Evolutionary conservation across 1,140 invertebrate species (phyloP).

Genomic region (Holotrichia oblita): DNA sequence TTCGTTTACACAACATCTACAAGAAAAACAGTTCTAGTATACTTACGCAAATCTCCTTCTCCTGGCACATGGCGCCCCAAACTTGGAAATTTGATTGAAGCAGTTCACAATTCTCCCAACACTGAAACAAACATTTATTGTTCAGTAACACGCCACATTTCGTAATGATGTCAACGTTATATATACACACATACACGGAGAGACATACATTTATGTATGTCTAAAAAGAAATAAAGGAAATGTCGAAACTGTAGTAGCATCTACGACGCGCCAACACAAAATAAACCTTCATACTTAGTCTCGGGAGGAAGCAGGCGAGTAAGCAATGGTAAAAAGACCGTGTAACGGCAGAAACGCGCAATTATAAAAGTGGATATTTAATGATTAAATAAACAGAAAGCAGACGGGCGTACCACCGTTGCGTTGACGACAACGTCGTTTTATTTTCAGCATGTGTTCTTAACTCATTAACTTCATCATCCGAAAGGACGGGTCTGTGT

Average conservation of each 20-base stretch:
- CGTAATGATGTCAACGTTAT: neutral
- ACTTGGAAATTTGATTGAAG: conserved; percentile 79
- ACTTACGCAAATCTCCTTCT: conserved; percentile 77
- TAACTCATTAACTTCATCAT: conserved; percentile 40
- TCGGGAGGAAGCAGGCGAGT: too few species aligned
- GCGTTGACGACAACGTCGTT: conserved; percentile 39
- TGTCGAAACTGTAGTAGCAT: conserved; percentile 8
- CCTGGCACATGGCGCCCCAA: conserved; percentile 74
- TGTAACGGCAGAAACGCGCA: conserved; percentile 36
- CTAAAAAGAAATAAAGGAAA: neutral
- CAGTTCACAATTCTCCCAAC: conserved; percentile 81
- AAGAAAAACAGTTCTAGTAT: conserved; percentile 46
- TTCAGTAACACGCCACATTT: conserved; percentile 13
- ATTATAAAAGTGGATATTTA: conserved; percentile 46
- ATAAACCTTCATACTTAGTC: neutral
- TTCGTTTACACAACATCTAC: neutral
- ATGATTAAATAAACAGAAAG: conserved; percentile 51
- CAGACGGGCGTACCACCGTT: conserved; percentile 46
- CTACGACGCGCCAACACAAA: neutral
- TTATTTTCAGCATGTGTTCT: conserved; percentile 46
- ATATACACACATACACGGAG: neutral
- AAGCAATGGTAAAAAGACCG: neutral
- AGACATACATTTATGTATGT: too few species aligned
- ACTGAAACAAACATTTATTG: conserved; percentile 70
- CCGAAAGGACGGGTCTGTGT: neutral